Percentiles rank a stretch among this genome's conserved stretches.
phyloP scores from a whole-genome alignment of 1,140 invertebrate genomes.

The Leptinotarsa lineolata region DNA sequence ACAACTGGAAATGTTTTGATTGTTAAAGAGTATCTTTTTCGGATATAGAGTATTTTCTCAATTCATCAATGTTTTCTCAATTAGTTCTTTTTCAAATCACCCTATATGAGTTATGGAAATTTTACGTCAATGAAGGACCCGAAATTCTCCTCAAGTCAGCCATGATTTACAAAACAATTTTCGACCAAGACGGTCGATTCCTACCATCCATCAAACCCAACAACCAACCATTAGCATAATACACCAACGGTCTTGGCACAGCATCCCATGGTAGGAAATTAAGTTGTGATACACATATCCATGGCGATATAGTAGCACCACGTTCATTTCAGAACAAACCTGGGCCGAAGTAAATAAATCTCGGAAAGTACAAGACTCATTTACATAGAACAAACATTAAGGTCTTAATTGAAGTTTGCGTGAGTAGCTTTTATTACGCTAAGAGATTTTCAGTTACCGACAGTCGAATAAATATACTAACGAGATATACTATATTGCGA shows the following conservation, averaged over 20 bases:
- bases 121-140: too few species aligned
- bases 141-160: too few species aligned
- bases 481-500: slow-evolving; percentile 26
- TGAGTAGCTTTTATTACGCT: slow-evolving; percentile 45
- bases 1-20: too few species aligned
- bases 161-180: too few species aligned
- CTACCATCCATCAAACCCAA: background rate
- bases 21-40: too few species aligned
- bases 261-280: slow-evolving; percentile 33
- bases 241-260: slow-evolving; percentile 7
- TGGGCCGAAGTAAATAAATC: slow-evolving; percentile 41
- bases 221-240: background rate
- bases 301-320: slow-evolving; percentile 30
- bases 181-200: too few species aligned
- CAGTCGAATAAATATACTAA: slow-evolving; percentile 25
- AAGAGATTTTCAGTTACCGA: slow-evolving; percentile 21
- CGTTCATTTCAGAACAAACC: slow-evolving; percentile 34
- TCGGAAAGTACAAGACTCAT: slow-evolving; percentile 38
- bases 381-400: slow-evolving; percentile 49
- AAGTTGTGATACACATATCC: slow-evolving; percentile 43
- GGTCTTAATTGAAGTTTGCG: slow-evolving; percentile 46
- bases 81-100: too few species aligned
- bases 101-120: too few species aligned
- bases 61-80: too few species aligned
- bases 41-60: too few species aligned